These are phyloP conservation scores for Ornithorhynchus anatinus DNA, from an alignment of 2,113 vertebrate species.

Conservation along the genomic window DNA sequence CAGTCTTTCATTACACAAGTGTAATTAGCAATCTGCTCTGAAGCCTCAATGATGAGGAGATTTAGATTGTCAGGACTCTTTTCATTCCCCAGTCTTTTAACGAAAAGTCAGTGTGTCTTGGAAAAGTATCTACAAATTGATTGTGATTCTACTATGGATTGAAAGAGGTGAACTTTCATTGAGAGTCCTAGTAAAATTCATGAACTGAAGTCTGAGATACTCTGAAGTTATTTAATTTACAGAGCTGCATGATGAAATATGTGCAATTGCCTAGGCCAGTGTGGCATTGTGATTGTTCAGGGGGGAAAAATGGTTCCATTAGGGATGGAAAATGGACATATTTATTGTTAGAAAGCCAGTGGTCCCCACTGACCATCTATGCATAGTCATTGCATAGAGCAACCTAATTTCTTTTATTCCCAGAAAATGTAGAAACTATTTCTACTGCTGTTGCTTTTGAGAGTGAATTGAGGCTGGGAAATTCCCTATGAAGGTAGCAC, in stretches of 20 bases:
- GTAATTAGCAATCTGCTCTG: background rate
- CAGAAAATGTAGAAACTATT: background rate
- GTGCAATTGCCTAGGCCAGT: background rate
- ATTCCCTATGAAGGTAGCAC: too few relatives aligned
- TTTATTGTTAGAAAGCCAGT: fast-evolving
- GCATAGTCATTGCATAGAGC: background rate
- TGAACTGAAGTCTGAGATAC: background rate
- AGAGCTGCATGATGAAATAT: background rate
- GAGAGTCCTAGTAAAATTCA: background rate
- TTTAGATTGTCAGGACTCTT: background rate
- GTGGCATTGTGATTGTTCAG: background rate
- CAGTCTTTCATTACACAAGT: background rate
- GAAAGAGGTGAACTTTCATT: background rate
- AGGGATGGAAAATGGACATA: background rate
- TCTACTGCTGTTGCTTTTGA: too few relatives aligned
- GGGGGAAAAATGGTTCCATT: background rate
- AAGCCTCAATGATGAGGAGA: background rate
- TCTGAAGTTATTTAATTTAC: background rate
- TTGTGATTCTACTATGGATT: background rate
- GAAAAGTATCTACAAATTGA: fast-evolving
- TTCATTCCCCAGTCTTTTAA: background rate
- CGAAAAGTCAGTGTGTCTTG: background rate
- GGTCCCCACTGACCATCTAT: background rate
- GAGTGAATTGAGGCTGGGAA: too few relatives aligned
- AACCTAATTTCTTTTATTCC: too few relatives aligned